A percentile compares a stretch with the other conserved stretches of the same genome.
Conservation (phyloP, 2,888 invertebrate genomes). For the Notodonta dromedarius region DNA sequence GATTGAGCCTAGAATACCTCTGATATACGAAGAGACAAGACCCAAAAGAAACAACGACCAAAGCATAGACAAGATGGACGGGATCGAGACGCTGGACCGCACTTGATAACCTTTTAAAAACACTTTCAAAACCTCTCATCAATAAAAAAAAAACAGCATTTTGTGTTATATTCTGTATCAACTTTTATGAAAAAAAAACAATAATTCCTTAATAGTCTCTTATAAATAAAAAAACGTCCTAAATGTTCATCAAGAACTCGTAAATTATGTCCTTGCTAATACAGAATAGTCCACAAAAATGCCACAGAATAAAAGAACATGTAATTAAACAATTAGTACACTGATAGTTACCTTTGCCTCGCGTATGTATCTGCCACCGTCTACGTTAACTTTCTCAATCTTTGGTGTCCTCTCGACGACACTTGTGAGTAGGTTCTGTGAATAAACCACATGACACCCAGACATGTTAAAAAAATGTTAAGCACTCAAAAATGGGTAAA, state of each 20-base stretch:
- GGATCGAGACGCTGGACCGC: constrained; percentile 70
- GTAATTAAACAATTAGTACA: constrained; percentile 26
- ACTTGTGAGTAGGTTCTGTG: constrained; percentile 95
- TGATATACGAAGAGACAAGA: constrained; percentile 58
- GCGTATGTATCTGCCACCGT: constrained; percentile 97
- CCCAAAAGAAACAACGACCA: constrained; percentile 52
- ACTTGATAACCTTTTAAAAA: constrained; percentile 50
- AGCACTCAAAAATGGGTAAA: neutral
- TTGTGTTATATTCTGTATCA: constrained; percentile 23
- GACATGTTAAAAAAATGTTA: constrained; percentile 24
- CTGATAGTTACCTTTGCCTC: constrained; percentile 96
- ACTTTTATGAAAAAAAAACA: neutral
- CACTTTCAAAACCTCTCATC: constrained; percentile 61
- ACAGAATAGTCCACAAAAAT: constrained; percentile 40
- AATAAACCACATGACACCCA: constrained; percentile 68
- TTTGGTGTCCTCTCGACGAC: constrained; percentile 96
- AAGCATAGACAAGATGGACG: constrained; percentile 52
- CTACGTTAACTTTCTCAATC: constrained; percentile 97
- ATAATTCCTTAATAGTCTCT: too few species aligned
- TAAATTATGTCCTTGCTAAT: too few species aligned
- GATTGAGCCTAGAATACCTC: constrained; percentile 45
- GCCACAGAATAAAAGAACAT: constrained; percentile 41
- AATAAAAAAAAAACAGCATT: constrained; percentile 17
- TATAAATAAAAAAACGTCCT: too few species aligned
- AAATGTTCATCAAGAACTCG: too few species aligned